Evolutionary conservation across 1,140 invertebrate genomes (phyloP).

Genomic region (Heliconius hermathena): DNA sequence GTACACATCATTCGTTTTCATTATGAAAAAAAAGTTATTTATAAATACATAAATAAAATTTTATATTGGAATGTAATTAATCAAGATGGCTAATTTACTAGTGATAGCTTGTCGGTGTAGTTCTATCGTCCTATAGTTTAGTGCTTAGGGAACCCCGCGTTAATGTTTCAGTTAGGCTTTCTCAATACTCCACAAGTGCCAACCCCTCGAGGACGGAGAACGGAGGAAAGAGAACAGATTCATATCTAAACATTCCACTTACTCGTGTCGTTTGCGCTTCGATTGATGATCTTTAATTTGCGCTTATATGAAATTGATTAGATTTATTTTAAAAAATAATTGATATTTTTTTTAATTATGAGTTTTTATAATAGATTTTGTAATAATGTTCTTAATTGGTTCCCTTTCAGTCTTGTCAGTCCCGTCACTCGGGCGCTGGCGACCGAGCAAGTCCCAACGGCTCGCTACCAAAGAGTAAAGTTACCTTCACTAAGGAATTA

Average conservation of each 20-base stretch:
- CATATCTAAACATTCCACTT: conserved; percentile 66
- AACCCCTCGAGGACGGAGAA: conserved; percentile 48
- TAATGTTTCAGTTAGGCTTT: conserved; percentile 17
- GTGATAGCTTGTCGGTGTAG: conserved; percentile 63
- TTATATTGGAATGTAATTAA: conserved; percentile 50
- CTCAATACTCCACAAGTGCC: conserved; percentile 69
- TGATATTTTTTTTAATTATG: not conserved
- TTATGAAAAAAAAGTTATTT: conserved; percentile 47
- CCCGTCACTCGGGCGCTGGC: not conserved
- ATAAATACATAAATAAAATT: conserved; percentile 49
- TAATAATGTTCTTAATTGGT: not conserved
- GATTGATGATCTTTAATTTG: not conserved
- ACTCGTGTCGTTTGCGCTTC: conserved; percentile 5
- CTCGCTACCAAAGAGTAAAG: conserved; percentile 79
- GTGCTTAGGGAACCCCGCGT: conserved; percentile 4
- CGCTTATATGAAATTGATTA: not conserved
- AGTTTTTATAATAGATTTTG: not conserved
- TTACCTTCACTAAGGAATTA: conserved; percentile 77
- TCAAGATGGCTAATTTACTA: conserved; percentile 53
- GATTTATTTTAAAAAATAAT: not conserved
- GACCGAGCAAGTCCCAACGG: conserved; percentile 35
- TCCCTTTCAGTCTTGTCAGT: not conserved
- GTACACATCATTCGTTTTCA: conserved; percentile 68
- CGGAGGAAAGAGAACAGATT: conserved; percentile 37
- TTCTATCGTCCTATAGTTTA: conserved; percentile 11